These are phyloP conservation scores for Cotesia chilonis DNA, from an alignment of 1,140 invertebrate species.

Conservation along the genomic window DNA sequence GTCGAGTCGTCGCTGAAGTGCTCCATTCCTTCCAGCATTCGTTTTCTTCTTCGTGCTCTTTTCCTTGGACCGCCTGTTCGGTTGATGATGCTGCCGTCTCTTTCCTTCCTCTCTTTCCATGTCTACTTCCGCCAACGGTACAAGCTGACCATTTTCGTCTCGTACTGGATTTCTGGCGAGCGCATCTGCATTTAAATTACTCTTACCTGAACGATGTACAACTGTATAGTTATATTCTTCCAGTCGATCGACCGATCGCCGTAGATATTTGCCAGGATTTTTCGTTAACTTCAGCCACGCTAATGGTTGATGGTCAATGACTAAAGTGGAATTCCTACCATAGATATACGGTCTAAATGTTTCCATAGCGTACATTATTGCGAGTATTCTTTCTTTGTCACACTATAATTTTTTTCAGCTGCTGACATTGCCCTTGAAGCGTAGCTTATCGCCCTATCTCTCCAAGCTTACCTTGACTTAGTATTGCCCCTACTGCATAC, in stretches of 20 bases:
- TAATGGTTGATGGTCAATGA: no score
- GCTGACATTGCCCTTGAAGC: conserved; percentile 12
- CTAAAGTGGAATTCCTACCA: no score
- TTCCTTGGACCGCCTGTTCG: no score
- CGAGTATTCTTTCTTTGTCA: conserved; percentile 50
- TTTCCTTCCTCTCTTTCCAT: neutral
- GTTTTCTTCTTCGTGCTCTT: no score
- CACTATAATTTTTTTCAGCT: neutral
- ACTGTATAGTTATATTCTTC: conserved; percentile 22
- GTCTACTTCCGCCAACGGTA: neutral
- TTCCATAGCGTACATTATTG: conserved; percentile 57
- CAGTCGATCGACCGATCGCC: conserved; percentile 65
- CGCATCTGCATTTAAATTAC: conserved; percentile 55
- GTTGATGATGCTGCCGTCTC: neutral
- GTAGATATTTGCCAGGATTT: conserved; percentile 45
- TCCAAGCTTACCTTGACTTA: conserved; percentile 39
- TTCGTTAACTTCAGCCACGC: no score
- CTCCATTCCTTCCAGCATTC: no score
- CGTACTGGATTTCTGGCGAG: conserved; percentile 36
- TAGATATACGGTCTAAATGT: conserved; percentile 63
- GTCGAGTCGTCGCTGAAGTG: no score
- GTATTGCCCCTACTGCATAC: conserved; percentile 38
- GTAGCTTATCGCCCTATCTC: conserved; percentile 45
- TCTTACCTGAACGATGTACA: conserved; percentile 49
- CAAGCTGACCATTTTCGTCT: neutral